Evolutionary conservation across 2,113 vertebrate species (phyloP), one percentile per base, ranked within the genome.

Genomic region (Phaethon lepturus): DNA sequence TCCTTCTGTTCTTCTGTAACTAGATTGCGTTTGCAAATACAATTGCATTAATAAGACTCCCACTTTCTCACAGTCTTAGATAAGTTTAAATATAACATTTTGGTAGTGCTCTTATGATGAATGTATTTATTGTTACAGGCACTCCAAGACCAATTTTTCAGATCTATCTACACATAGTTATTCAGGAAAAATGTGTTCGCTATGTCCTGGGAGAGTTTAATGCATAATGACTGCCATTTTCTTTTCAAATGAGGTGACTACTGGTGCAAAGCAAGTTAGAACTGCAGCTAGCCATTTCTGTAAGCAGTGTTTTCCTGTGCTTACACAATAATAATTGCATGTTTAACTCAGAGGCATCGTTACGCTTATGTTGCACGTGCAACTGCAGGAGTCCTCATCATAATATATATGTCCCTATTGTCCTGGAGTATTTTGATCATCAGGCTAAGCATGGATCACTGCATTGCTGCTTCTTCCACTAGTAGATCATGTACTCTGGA

Each of bases 1-100:
- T 91, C 76, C 56, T 97, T 95, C 78, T 2, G 7, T 91, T 96
- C 67, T 88, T 69, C 64, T 75, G 45, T 91, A 96, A 95, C 93
- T 86, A 96, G 86, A 90, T 80, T 88, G 78, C 90, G 93, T 94
- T 93, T 96, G 88, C 93, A 93, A 95, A 96, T 95, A 95, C 76
- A 95, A 79, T 92, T 92, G 62, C 86, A 95, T 95, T 96, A 97
- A 92, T 93, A 96, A 86, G 63, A 89, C 73, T 90, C 69, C 59
- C 71, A 82, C 47, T 88, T 97, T 76, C 86, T 84, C 84, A n/a
- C 45, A 79, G 67, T 88, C 92, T 94, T 47, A 94, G 71, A 73
- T 79, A 87, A 95, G 62, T 93, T 94, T 92, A 94, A 95, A 92
- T 95, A 75, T 40, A 97, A 53, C 49, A 49, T 95, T 96, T 96